Base-by-base conservation (phyloP, 2,113 vertebrate genomes). In the Elachura formosa region DNA sequence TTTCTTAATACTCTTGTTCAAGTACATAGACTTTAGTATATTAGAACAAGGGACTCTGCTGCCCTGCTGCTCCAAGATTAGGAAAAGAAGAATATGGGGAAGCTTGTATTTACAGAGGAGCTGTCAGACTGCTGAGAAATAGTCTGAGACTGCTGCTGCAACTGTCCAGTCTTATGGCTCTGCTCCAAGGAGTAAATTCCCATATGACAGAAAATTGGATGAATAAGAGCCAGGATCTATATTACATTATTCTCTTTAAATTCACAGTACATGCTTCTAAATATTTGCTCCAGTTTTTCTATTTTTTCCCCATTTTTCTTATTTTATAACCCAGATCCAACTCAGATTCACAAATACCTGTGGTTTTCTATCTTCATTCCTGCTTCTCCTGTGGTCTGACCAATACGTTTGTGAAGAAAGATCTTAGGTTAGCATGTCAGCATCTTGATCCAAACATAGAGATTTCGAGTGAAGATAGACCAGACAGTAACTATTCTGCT, bases 241-340 rank as follows among this genome's bases (percentile, higher is more conserved):
- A 28, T 54, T 10, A 26, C 2, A 23, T 46, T 43, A 8, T 67
- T 87, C 69, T 63, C 28, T 23, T 87, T 49, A 77, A 18, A 45
- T 29, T 73, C 3, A 1, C 23, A n/a, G 41, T 55, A 33, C 1
- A 5, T 2, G 0, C 45, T 9, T 3, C 1, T 16, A 80, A 51
- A 9, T 51, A 33, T 87, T 73, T 76, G 15, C 21, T 29, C 13
- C 21, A 33, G 6, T 28, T 69, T 81, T 73, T 38, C 38, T 33
- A 43, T 3, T 10, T 33, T 61, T 36, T 6, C 14, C 11, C 26
- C 6, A 6, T 90, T 94, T 68, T 41, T 73, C 17, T 40, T 43
- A 6, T 81, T 92, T 81, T 16, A 38, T 77, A 77, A 46, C 24
- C 12, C 11, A 45, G 43, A 80, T n/a, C 11, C 11, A n/a, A 29